phyloP scores from a whole-genome alignment of 1,140 invertebrate genomes.

The Xylocopa sonorina region DNA sequence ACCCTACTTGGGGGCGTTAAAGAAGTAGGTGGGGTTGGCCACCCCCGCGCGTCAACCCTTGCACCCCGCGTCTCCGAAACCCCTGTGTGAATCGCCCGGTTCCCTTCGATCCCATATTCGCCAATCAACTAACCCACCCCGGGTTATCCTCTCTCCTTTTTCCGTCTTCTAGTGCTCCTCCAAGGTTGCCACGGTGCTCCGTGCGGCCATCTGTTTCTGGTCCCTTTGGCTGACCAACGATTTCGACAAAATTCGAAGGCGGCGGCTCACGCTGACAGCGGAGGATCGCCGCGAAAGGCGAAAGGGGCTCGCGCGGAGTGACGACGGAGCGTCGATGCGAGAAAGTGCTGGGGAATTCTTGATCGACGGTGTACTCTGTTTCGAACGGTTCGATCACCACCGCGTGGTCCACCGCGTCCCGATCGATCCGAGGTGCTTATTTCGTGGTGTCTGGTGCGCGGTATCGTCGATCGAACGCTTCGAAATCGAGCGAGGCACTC shows the following conservation, averaged over 20 bases:
- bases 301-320: neutral
- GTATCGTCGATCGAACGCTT: constrained; percentile 13
- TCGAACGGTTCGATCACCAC: neutral
- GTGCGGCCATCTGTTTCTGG: constrained; percentile 66
- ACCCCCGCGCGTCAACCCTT: constrained; percentile 76
- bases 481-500: constrained; percentile 23
- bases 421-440: constrained; percentile 54
- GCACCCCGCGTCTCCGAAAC: constrained; percentile 70
- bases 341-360: neutral
- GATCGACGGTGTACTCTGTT: neutral
- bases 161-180: constrained; percentile 24
- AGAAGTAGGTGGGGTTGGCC: constrained; percentile 78
- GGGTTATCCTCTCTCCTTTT: constrained; percentile 41
- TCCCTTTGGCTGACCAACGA: constrained; percentile 43
- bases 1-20: constrained; percentile 80
- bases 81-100: constrained; percentile 62
- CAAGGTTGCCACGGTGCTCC: constrained; percentile 56
- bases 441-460: constrained; percentile 54
- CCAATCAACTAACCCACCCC: constrained; percentile 72
- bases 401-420: constrained; percentile 17
- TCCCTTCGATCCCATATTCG: constrained; percentile 76
- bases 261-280: neutral
- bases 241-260: constrained; percentile 62
- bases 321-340: neutral
- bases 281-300: constrained; percentile 9